Base-by-base conservation (phyloP, 2,797 vertebrate species). In the Schizopygopsis pylzovi region DNA sequence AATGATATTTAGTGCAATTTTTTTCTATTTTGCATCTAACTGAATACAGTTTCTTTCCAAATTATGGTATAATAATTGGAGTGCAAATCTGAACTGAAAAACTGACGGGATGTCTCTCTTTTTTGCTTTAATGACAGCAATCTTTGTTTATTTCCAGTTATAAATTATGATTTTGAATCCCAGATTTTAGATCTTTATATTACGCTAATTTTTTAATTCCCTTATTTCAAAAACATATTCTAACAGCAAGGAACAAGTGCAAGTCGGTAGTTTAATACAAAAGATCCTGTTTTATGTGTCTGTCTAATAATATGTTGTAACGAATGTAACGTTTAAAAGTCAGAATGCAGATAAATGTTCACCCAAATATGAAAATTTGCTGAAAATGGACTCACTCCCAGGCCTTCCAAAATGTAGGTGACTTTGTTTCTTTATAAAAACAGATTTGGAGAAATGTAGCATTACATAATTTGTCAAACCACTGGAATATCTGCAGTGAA, bases 1-100 rank as follows among this genome's bases (percentile, higher is more conserved):
- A 92, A 93, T 91, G 87, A 91, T 90, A 85, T 20, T 72, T 59
- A 79, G 77, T 63, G 77, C n/a, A 63, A 61, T 43, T 63, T 56
- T 56, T 79, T 63, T 45, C 54, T 63, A 63, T 63, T 79, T 61
- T 49, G 22, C 28, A n/a, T 56, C 28, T 56, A 78, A 59, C 15
- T n/a, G 37, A 41, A 41, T 9, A 78, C 20, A 78, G 12, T 59
- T 78, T 56, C 33, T 39, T 75, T 78, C 9, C 20, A 16, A 59
- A 78, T 39, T 15, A 39, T n/a, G 22, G 20, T 77, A 41, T 41
- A 37, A 15, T n/a, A 37, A 76, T 54, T 76, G 20, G 13, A 54
- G 28, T 54, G 28, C 47, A 76, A 76, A 76, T 12, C 7, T 45
- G 41, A 75, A 52, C 1, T 52, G 18, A 54, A 37, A 76, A 52